Base-by-base conservation (phyloP, 1,140 invertebrate genomes). In the Euborellia annulipes region DNA sequence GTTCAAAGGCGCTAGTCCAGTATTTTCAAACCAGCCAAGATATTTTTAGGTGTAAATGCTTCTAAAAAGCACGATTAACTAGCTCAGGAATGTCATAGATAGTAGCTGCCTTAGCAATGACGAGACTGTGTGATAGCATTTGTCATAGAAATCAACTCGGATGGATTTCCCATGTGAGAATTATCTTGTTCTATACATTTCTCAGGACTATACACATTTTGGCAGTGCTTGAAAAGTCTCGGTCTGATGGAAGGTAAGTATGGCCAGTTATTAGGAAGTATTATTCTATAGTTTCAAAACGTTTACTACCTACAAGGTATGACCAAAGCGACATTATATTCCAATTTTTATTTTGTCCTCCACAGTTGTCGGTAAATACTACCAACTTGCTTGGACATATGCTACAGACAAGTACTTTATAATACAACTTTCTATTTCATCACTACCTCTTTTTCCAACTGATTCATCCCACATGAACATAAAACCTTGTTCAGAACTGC, bases 211-310 rank as follows among this genome's bases (percentile, higher is more conserved):
- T n/a, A n/a, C n/a, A n/a, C n/a, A n/a, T n/a, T n/a, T n/a, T n/a
- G n/a, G n/a, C n/a, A n/a, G n/a, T n/a, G n/a, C n/a, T n/a, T n/a
- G n/a, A n/a, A 43, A 58, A 58, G 46, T 52, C 51, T n/a, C 56
- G 32, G 42, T 58, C 52, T 23, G 52, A 56, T 3, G 52, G 53
- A 2, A 58, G 47, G 37, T 51, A 58, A 20, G 48, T 46, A 36
- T 58, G 54, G 17, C 55, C 56, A 17, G 47, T 11, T 14, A 50
- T 32, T 6, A 53, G 50, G 43, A 53, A 56, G 9, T 18, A 20
- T 9, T 54, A 45, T 21, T 36, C 20, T 20, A 56, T 43, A 27
- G 23, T 55, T 34, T 53, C 30, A 41, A 54, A 52, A 21, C 43
- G 14, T 9, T 36, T 30, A 20, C n/a, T 30, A 18, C 43, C 42